Evolutionary conservation across 2,888 invertebrate genomes (phyloP).

Genomic region (Epistrophella euchroma): DNA sequence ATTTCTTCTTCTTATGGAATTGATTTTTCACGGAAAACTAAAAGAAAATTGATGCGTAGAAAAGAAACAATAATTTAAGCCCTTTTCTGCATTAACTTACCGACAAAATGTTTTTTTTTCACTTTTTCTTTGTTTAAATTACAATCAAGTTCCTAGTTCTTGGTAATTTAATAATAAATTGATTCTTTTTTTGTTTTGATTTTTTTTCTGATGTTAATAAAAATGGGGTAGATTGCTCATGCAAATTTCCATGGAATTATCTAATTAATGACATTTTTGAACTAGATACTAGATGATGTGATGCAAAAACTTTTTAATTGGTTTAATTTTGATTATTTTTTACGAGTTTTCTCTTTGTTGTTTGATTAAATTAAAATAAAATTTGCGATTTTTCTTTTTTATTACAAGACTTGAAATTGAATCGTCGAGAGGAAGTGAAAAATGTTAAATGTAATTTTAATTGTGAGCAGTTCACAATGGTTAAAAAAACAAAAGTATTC

Average conservation of each 20-base stretch:
- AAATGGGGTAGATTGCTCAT: slow-evolving; percentile 59
- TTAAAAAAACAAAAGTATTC: slow-evolving; percentile 63
- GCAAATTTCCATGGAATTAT: slow-evolving; percentile 44
- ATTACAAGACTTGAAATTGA: slow-evolving; percentile 24
- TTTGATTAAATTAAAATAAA: slow-evolving; percentile 42
- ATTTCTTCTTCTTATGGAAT: slow-evolving; percentile 16
- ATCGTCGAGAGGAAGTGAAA: slow-evolving; percentile 47
- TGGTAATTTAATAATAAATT: slow-evolving; percentile 43
- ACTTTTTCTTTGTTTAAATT: slow-evolving; percentile 35
- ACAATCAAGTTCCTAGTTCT: neutral
- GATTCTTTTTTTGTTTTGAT: slow-evolving; percentile 48
- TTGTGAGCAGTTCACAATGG: slow-evolving; percentile 52
- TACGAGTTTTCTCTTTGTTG: neutral
- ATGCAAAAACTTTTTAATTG: neutral
- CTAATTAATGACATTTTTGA: slow-evolving; percentile 47
- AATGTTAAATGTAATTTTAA: slow-evolving; percentile 43
- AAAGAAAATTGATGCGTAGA: slow-evolving; percentile 55
- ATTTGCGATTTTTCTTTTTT: slow-evolving; percentile 20
- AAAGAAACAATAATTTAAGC: neutral
- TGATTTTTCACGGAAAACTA: slow-evolving; percentile 48
- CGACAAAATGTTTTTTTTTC: slow-evolving; percentile 40
- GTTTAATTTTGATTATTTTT: slow-evolving; percentile 13
- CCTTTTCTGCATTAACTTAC: slow-evolving; percentile 44
- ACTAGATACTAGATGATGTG: neutral
- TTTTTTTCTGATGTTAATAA: slow-evolving; percentile 22